Percentiles rank a stretch among this genome's conserved stretches.
phyloP scores from a whole-genome alignment of 2,797 vertebrate genomes.

The Rachycentron canadum region DNA sequence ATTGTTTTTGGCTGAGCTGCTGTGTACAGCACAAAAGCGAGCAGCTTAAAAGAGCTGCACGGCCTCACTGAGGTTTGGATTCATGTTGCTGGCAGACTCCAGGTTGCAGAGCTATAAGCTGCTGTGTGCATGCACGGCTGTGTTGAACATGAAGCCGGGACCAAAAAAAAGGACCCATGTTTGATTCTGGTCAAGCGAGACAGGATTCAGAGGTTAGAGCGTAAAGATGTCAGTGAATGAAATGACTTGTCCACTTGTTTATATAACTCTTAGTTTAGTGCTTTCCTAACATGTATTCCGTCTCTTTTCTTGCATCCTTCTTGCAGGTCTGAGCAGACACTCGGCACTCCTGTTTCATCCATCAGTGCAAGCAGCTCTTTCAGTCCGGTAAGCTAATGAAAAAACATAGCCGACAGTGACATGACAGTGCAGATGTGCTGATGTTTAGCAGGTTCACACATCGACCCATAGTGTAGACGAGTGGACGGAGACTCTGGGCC shows the following conservation, averaged over 20 bases:
- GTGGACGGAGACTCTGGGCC: too few species aligned
- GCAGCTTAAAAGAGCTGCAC: conserved; percentile 24
- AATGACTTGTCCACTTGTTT: conserved; percentile 12
- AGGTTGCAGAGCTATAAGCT: conserved; percentile 49
- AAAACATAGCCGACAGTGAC: too few species aligned
- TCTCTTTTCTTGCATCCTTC: background rate
- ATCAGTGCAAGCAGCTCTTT: conserved; percentile 46
- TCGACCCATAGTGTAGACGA: too few species aligned
- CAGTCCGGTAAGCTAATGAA: conserved; percentile 38
- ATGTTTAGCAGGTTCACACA: too few species aligned
- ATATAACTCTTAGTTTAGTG: background rate
- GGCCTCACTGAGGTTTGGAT: conserved; percentile 32
- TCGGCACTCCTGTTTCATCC: conserved; percentile 17
- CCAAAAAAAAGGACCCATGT: conserved; percentile 10
- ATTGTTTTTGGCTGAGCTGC: conserved; percentile 31
- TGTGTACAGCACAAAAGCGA: conserved; percentile 11
- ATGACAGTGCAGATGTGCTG: too few species aligned
- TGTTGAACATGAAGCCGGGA: conserved; percentile 11
- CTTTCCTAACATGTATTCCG: conserved; percentile 1
- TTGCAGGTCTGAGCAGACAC: conserved; percentile 63
- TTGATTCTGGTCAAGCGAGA: conserved; percentile 14
- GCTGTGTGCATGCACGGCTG: conserved; percentile 4
- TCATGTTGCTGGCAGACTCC: conserved; percentile 27
- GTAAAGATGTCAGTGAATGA: conserved; percentile 2
- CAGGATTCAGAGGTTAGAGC: conserved; percentile 16